Evolutionary conservation across 2,113 vertebrate genomes (phyloP), one percentile per base, ranked within the genome.

Genomic region (Anas platyrhynchos): DNA sequence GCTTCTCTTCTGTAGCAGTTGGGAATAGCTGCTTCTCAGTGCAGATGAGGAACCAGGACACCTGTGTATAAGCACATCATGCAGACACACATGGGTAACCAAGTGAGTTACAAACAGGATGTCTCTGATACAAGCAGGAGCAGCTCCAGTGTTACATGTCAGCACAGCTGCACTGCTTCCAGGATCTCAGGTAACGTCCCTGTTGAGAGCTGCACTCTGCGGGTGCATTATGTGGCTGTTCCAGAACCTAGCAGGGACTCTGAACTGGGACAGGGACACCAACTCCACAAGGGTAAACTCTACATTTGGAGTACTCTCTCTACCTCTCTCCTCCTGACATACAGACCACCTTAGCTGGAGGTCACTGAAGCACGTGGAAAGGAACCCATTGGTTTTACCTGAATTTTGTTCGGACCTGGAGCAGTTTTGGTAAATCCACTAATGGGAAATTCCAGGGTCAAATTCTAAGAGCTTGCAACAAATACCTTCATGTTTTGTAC

Each of bases 271-370:
- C 0, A 1, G 63, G 21, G 9, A 41, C 16, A 14, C 15, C 27
- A 62, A 20, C 15, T 67, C 17, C 36, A 5, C 0, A 0, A 1
- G 7, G 22, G 23, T 15, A 27, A 68, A 26, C 20, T 16, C 16
- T 14, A 21, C 0, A 2, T 3, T 54, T 63, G 11, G 31, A 69
- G 23, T 5, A 15, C 11, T 25, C 16, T 20, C 32, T 46, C 26
- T 73, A 48, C 11, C 14, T 7, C 44, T 11, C 36, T 80, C 27
- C 50, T 76, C 68, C 50, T 52, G 25, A 55, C 41, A 50, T 48
- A 9, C 8, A n/a, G 62, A 62, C 9, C 21, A 29, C 2, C 8
- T 0, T 0, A 54, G 29, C 26, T 26, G 34, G 50, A 65, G 16
- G 55, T 15, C 29, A 6, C 18, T 23, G 32, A 21, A 65, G 7